These are phyloP conservation scores for human (Homo sapiens) DNA, from an alignment of 2,113 vertebrate genomes.

Conservation along the genomic window DNA sequence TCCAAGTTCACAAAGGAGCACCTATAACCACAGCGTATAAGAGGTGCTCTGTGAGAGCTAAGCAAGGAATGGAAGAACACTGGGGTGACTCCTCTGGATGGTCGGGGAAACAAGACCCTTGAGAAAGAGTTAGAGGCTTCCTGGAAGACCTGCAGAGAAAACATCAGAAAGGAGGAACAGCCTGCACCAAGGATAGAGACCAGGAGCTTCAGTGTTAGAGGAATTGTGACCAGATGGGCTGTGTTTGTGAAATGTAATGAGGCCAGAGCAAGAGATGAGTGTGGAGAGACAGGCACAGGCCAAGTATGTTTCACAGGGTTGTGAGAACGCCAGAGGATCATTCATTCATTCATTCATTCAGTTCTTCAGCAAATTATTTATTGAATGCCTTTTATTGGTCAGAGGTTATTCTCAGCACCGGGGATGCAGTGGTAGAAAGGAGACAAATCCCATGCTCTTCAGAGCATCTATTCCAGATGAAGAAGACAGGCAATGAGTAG, in stretches of 20 bases:
- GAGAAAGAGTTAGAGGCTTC: neutral
- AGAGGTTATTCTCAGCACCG: neutral
- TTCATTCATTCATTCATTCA: neutral
- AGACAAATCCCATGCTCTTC: neutral
- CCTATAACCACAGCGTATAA: rapidly evolving
- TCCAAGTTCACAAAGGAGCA: neutral
- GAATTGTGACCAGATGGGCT: neutral
- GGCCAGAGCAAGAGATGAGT: neutral
- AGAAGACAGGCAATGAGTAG: neutral
- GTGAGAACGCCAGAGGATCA: neutral
- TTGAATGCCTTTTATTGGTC: neutral
- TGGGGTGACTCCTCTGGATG: neutral
- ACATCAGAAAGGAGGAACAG: too few species aligned
- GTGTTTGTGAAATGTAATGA: neutral
- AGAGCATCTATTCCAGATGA: neutral
- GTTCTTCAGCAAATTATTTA: neutral
- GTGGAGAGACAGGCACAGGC: neutral
- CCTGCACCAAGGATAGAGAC: rapidly evolving
- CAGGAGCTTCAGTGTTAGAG: rapidly evolving
- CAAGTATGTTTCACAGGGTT: neutral
- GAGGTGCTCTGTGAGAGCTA: neutral
- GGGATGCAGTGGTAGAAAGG: neutral
- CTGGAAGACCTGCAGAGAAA: neutral
- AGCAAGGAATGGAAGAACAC: neutral
- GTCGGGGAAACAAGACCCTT: neutral